A percentile compares a stretch with the other conserved stretches of the same genome.
phyloP scores from a whole-genome alignment of 1,140 invertebrate species.

The Bicyclus anynana region DNA sequence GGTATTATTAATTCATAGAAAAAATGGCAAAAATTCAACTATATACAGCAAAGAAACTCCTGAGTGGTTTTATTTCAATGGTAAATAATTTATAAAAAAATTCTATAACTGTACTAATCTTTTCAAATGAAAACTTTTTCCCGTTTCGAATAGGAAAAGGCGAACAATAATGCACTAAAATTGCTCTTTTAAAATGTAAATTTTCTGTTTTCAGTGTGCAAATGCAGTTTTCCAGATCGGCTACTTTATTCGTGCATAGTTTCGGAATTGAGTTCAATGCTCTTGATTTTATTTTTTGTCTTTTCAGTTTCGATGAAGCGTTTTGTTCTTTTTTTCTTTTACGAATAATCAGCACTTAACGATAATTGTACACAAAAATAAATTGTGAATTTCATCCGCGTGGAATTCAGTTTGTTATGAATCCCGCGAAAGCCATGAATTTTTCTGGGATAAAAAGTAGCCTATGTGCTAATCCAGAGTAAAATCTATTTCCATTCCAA shows the following conservation, averaged over 20 bases:
- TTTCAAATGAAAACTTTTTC: neutral
- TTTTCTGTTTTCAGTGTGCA: neutral
- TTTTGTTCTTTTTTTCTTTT: neutral
- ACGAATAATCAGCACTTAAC: neutral
- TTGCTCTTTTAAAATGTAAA: constrained; percentile 6
- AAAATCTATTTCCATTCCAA: no score
- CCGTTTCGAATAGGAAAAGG: neutral
- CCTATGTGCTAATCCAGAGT: no score
- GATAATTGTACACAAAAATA: neutral
- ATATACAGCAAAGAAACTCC: neutral
- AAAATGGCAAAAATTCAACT: neutral
- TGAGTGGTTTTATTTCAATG: no score
- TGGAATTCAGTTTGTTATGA: no score
- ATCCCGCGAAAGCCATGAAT: no score
- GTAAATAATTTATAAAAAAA: no score
- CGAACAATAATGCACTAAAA: neutral
- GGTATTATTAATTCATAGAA: no score
- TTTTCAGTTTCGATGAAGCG: neutral
- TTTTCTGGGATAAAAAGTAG: no score
- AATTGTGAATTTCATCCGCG: no score
- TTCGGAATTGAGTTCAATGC: neutral
- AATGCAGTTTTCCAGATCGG: constrained; percentile 3
- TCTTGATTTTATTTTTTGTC: neutral
- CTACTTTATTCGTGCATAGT: neutral
- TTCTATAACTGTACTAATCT: neutral